Base-by-base conservation (phyloP, 2,888 invertebrate species). In the Perithous albicinctus region DNA sequence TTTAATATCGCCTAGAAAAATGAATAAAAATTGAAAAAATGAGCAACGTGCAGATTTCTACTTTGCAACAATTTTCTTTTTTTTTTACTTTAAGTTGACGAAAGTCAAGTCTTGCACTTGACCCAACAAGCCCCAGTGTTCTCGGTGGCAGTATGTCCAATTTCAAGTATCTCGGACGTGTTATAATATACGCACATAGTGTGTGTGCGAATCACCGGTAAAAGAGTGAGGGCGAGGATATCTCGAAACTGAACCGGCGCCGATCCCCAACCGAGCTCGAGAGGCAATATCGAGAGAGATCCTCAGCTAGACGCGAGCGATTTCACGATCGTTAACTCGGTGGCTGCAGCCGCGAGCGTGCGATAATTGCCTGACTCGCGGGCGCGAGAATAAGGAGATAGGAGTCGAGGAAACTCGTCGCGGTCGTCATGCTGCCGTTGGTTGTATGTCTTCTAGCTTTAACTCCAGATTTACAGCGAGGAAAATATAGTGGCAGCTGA, bases 241-340 rank as follows among this genome's bases (percentile, higher is more conserved):
- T 66, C 66, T 18, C 66, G 48, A 67, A 48, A 48, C 32, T 32
- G 8, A 15, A 48, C 18, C 48, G 67, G 67, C 48, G 67, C 35
- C 67, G 51, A 48, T 12, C 10, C 23, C 12, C 20, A 23, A 56
- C 56, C 56, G 29, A n/a, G 18, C 12, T 51, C 18, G n/a, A 18
- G 23, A 3, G 23, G 20, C 18, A 7, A 20, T 20, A 51, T 20
- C 56, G 15, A 56, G 29, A 29, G 56, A 29, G 56, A 56, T 56
- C 56, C 29, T 29, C n/a, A 29, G 8, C 56, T 46, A 64, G 72
- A 78, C 72, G 72, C 51, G 61, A 51, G 61, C 51, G 61, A 78
- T 72, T 78, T 78, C 51, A 78, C 78, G 78, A 78, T 78, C 78
- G 78, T 72, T 72, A 78, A 78, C 59, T 78, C 78, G 78, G 26